Base-by-base conservation (phyloP, 2,113 vertebrate species). In the Philantomba maxwellii region DNA sequence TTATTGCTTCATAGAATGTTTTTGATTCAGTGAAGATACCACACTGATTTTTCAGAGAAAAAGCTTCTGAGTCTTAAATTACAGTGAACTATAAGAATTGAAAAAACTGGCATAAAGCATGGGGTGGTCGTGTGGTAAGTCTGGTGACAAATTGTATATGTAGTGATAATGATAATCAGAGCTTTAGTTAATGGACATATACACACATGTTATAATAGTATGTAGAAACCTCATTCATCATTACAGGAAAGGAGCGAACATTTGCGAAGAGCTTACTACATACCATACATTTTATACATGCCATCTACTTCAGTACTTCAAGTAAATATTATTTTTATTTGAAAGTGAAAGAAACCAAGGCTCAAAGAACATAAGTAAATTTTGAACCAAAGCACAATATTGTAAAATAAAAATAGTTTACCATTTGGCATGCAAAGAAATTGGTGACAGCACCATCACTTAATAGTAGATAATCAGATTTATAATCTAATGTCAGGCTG, bases 321-420 rank as follows among this genome's bases (percentile, higher is more conserved):
- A 47, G 75, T 85, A 94, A 87, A 82, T 78, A 73, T 47, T 66
- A 85, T 84, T 96, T 97, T 95, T 53, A 75, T 96, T 91, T 95
- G 26, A 97, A 75, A 94, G 36, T 93, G 58, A 95, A 85, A 92
- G 25, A 95, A 96, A 73, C n/a, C 19, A 96, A 70, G 16, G 21
- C 25, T 88, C 36, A 87, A 33, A 89, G 36, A 90, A 30, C 25
- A 49, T 73, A 80, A 95, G 15, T 91, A 89, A 95, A 70, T 84
- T 77, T 58, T 58, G 57, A 58, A 64, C 80, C 13, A 83, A 89
- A 96, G 78, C 33, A 87, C 28, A 95, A 28, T 7, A 64, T 92
- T 64, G 3, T 94, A 81, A 96, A 95, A 78, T 88, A 53, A 96
- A 86, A 94, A 85, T 75, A 81, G n/a, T 77, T 85, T 96, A 51